These are phyloP conservation scores for Tyrophagus putrescentiae DNA, from an alignment of 1,140 invertebrate genomes.

Conservation along the genomic window DNA sequence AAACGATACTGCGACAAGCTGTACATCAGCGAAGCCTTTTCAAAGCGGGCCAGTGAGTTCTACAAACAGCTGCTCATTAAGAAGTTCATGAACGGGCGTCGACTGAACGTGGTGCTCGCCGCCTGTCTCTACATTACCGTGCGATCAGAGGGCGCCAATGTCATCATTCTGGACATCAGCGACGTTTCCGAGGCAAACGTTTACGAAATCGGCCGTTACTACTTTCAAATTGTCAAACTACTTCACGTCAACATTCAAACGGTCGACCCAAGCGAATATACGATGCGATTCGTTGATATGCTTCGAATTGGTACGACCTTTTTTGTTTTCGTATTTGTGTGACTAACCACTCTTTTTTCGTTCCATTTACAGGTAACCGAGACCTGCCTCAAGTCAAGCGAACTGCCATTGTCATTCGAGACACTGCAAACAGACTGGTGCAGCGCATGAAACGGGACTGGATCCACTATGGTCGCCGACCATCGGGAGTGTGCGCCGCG, in stretches of 20 bases:
- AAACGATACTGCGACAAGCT: slow-evolving; percentile 34
- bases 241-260: slow-evolving; percentile 84
- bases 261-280: slow-evolving; percentile 81
- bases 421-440: slow-evolving; percentile 79
- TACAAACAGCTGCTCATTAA: slow-evolving; percentile 86
- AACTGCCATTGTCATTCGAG: slow-evolving; percentile 83
- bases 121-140: slow-evolving; percentile 97
- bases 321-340: background rate
- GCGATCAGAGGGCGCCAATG: slow-evolving; percentile 76
- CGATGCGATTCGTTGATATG: slow-evolving; percentile 81
- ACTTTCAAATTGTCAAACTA: slow-evolving; percentile 68
- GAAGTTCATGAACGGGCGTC: slow-evolving; percentile 76
- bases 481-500: slow-evolving; percentile 89
- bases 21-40: slow-evolving; percentile 68
- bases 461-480: slow-evolving; percentile 83
- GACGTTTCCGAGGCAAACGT: slow-evolving; percentile 86
- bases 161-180: slow-evolving; percentile 93
- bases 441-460: slow-evolving; percentile 96
- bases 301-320: slow-evolving; percentile 63
- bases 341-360: background rate
- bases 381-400: background rate
- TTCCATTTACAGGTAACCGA: slow-evolving; percentile 3
- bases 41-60: slow-evolving; percentile 84
- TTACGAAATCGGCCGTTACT: slow-evolving; percentile 82
- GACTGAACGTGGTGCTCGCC: slow-evolving; percentile 77